Evolutionary conservation across 2,797 vertebrate species (phyloP).

Genomic region (Eidolon dupreanum): DNA sequence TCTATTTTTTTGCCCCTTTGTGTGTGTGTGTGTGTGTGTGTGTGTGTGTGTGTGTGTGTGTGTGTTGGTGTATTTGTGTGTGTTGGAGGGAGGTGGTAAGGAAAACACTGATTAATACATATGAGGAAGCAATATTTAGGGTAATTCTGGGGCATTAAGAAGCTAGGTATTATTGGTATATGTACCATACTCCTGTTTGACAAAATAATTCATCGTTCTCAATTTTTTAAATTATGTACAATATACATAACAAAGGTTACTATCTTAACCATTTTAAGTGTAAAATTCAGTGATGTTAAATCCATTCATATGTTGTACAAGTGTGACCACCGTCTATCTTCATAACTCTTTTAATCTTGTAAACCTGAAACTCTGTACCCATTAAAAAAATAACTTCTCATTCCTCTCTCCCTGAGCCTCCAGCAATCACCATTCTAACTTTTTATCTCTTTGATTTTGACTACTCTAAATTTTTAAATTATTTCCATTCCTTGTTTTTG

Average conservation of each 20-base stretch:
- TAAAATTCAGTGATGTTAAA: not conserved
- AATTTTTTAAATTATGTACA: not conserved
- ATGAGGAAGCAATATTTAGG: not conserved
- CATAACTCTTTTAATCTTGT: not conserved
- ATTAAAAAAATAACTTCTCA: not conserved
- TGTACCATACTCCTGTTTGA: not conserved
- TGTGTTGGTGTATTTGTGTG: not conserved
- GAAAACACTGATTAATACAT: not conserved
- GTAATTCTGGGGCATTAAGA: not conserved
- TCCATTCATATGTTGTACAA: not conserved
- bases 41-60: not conserved
- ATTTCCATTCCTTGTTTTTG: not conserved
- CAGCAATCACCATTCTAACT: not conserved
- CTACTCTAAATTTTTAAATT: not conserved
- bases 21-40: not conserved
- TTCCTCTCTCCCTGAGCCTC: not conserved
- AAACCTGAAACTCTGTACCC: not conserved
- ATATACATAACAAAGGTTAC: not conserved
- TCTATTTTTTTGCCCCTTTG: not conserved
- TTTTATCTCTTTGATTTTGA: not conserved
- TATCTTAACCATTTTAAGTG: not conserved
- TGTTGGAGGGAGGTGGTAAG: not conserved
- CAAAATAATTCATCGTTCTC: not conserved
- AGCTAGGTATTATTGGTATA: not conserved
- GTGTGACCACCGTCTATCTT: not conserved